phyloP scores from a whole-genome alignment of 2,797 vertebrate species.

The Coregonus suidteri region DNA sequence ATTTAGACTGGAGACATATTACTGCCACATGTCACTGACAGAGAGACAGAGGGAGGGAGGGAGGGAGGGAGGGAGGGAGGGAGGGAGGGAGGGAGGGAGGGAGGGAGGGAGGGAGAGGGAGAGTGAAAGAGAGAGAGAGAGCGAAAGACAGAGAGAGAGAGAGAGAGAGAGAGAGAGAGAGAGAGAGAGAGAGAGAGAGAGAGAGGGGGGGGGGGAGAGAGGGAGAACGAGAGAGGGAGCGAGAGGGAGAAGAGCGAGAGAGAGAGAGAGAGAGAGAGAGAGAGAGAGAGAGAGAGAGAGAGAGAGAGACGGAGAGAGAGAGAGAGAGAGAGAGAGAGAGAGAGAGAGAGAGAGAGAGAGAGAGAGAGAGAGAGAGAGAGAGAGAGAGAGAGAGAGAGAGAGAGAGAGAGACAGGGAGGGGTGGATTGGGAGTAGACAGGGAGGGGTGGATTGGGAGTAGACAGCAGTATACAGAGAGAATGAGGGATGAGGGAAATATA shows the following conservation, averaged over 20 bases:
- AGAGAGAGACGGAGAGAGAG: background rate
- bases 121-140: no score
- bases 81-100: background rate
- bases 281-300: conserved; percentile 47
- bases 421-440: no score
- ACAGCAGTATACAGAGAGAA: no score
- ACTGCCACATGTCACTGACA: conserved; percentile 65
- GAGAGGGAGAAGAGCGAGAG: conserved; percentile 19
- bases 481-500: no score
- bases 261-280: conserved; percentile 23
- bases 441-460: no score
- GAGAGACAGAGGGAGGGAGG: background rate
- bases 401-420: no score
- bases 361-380: background rate
- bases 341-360: no score
- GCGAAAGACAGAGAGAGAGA: background rate
- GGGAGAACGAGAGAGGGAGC: conserved; percentile 4
- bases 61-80: background rate
- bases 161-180: background rate
- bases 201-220: background rate
- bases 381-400: background rate
- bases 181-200: conserved; percentile 53
- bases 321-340: conserved; percentile 37
- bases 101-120: background rate
- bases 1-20: conserved; percentile 62